phyloP scores from a whole-genome alignment of 1,140 invertebrate genomes.

The Brachionus sp. region DNA sequence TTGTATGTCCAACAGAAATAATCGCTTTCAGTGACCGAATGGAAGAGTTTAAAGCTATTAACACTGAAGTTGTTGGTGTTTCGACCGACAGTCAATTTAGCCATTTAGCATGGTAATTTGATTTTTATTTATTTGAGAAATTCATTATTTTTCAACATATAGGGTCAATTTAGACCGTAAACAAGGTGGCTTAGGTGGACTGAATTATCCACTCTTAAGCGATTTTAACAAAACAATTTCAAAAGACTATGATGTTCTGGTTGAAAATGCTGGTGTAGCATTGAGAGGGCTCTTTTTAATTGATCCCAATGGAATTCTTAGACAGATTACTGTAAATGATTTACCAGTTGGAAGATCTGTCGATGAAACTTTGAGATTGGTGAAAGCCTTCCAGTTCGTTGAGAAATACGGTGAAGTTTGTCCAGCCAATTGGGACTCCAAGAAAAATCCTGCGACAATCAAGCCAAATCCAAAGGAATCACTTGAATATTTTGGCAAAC shows the following conservation, averaged over 20 bases:
- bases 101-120: slow-evolving; percentile 70
- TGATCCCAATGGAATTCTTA: slow-evolving; percentile 65
- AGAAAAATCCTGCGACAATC: slow-evolving; percentile 52
- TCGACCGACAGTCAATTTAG: slow-evolving; percentile 93
- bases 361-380: slow-evolving; percentile 81
- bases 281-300: slow-evolving; percentile 70
- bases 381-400: slow-evolving; percentile 88
- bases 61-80: slow-evolving; percentile 81
- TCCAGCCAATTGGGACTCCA: slow-evolving; percentile 55
- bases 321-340: slow-evolving; percentile 71
- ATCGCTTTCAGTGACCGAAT: slow-evolving; percentile 86
- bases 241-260: slow-evolving; percentile 77
- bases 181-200: slow-evolving; percentile 81
- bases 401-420: slow-evolving; percentile 77
- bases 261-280: slow-evolving; percentile 78
- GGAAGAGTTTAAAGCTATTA: slow-evolving; percentile 79
- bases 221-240: slow-evolving; percentile 87
- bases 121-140: background rate
- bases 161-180: slow-evolving; percentile 52
- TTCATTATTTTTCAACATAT: background rate
- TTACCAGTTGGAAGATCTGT: slow-evolving; percentile 71
- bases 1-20: slow-evolving; percentile 94
- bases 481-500: slow-evolving; percentile 59
- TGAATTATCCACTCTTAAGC: slow-evolving; percentile 84
- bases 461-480: slow-evolving; percentile 56